Conservation (phyloP, 2,113 vertebrate species). For the Nycticryphes semicollaris region DNA sequence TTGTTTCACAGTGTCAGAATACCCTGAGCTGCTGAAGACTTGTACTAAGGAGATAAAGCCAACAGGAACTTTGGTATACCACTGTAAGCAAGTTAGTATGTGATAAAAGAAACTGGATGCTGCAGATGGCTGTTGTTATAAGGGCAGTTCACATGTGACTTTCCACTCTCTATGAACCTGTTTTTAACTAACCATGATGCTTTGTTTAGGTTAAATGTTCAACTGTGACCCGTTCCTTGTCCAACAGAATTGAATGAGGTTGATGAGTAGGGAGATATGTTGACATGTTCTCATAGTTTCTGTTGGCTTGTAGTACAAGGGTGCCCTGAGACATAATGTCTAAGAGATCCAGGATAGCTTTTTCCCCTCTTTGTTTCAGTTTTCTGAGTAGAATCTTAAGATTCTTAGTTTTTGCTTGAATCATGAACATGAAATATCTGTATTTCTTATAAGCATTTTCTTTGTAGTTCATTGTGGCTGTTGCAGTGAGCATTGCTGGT, state of each 20-base stretch:
- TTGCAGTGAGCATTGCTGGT: neutral
- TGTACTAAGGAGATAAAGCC: neutral
- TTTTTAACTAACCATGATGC: neutral
- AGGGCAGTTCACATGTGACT: neutral
- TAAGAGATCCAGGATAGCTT: neutral
- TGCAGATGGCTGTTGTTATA: neutral
- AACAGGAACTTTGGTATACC: neutral
- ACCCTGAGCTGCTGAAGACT: neutral
- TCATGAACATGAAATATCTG: neutral
- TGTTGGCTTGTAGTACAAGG: neutral
- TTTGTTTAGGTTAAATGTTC: neutral
- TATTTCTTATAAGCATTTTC: neutral
- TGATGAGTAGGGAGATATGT: neutral
- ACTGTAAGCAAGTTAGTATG: neutral
- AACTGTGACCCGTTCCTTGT: rapidly evolving
- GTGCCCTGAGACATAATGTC: neutral
- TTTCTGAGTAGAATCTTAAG: neutral
- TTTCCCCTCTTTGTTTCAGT: neutral
- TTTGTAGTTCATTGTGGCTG: neutral
- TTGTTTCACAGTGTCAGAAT: neutral
- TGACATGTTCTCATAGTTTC: neutral
- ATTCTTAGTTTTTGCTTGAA: neutral
- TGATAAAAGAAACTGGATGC: neutral
- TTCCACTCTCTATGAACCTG: neutral
- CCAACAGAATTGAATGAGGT: neutral